These are phyloP conservation scores for Dasyornis broadbenti DNA, from an alignment of 2,113 vertebrate genomes.

Conservation along the genomic window DNA sequence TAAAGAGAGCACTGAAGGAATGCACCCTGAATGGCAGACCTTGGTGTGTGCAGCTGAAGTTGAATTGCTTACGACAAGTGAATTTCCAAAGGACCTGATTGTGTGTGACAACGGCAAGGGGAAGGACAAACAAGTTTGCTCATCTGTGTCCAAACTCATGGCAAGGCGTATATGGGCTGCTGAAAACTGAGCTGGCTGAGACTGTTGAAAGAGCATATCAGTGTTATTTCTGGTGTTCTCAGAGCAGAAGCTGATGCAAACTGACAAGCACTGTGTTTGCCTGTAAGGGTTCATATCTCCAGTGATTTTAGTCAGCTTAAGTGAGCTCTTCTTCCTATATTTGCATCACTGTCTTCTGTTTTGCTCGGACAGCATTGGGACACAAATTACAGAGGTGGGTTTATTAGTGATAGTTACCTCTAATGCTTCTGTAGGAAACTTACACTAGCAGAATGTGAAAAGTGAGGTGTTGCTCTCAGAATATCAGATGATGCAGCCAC, in stretches of 20 bases:
- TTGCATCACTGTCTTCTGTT: neutral
- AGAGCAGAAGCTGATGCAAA: neutral
- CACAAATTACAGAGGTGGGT: neutral
- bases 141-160: neutral
- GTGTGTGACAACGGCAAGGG: neutral
- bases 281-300: constrained; percentile 9
- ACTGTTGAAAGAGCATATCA: neutral
- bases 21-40: neutral
- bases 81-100: neutral
- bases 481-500: neutral
- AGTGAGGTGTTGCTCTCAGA: neutral
- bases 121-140: constrained; percentile 10
- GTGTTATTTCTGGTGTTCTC: neutral
- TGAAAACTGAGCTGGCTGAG: neutral
- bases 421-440: neutral
- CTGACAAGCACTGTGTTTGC: constrained; percentile 8
- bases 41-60: neutral
- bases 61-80: neutral
- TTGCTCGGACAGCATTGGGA: neutral
- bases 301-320: neutral
- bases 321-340: neutral
- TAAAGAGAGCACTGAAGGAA: neutral
- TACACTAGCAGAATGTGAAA: neutral
- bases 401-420: neutral
- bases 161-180: neutral